A percentile compares a stretch with the other conserved stretches of the same genome.
Conservation (phyloP, 1,140 invertebrate species). For the Meloidogyne hapla region DNA sequence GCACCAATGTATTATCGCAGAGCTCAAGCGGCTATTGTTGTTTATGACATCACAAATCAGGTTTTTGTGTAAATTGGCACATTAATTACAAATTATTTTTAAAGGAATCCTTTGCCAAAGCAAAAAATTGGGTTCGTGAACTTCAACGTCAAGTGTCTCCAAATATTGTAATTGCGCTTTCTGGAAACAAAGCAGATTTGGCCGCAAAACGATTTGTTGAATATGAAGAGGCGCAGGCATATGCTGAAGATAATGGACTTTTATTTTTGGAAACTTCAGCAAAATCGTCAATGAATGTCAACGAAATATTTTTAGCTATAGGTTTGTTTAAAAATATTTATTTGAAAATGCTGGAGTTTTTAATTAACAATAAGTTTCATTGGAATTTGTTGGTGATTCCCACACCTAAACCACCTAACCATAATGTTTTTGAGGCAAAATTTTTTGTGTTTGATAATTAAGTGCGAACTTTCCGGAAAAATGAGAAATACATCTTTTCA, state of each 20-base stretch:
- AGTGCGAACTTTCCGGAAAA: constrained; percentile 17
- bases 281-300: constrained; percentile 99
- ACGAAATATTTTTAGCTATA: constrained; percentile 98
- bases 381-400: background rate
- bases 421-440: too few relatives aligned
- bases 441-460: too few relatives aligned
- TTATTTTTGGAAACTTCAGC: constrained; percentile 99
- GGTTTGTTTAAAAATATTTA: too few relatives aligned
- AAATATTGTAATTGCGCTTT: constrained; percentile 96
- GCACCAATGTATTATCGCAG: constrained; percentile 96
- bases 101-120: constrained; percentile 94
- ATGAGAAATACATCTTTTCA: too few relatives aligned
- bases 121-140: constrained; percentile 99
- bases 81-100: too few relatives aligned
- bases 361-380: constrained; percentile 18
- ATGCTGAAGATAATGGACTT: constrained; percentile 97
- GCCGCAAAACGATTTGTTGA: constrained; percentile 94
- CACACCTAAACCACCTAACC: background rate
- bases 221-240: constrained; percentile 94
- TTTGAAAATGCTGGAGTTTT: background rate
- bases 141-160: constrained; percentile 94
- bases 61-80: too few relatives aligned
- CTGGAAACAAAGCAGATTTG: constrained; percentile 97
- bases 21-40: constrained; percentile 93
- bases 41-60: constrained; percentile 99